Conservation (phyloP, 2,113 vertebrate species). For the Syrmaticus mikado region DNA sequence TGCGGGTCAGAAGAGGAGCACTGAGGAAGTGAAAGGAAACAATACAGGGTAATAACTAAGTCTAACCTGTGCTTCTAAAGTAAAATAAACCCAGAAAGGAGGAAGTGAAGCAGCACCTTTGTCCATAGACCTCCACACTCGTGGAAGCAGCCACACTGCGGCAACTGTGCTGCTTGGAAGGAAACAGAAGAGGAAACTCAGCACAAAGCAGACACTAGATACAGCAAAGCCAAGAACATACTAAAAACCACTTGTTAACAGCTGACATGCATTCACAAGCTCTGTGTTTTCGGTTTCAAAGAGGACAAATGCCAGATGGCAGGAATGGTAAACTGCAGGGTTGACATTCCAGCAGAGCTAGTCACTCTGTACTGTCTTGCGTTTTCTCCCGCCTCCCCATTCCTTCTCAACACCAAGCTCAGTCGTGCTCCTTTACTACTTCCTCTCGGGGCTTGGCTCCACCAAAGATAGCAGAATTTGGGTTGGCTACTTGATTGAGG, state of each 20-base stretch:
- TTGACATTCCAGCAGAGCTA: slow-evolving; percentile 76
- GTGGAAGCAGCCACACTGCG: too few relatives aligned
- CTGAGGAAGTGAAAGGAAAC: slow-evolving; percentile 66
- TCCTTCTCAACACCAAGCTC: slow-evolving; percentile 76
- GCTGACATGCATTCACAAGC: slow-evolving; percentile 94
- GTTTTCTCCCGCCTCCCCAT: slow-evolving; percentile 67
- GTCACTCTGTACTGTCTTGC: slow-evolving; percentile 71
- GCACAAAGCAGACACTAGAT: slow-evolving; percentile 87
- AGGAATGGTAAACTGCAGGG: slow-evolving; percentile 83
- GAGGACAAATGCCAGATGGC: slow-evolving; percentile 80
- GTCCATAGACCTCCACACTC: too few relatives aligned
- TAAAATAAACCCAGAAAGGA: too few relatives aligned
- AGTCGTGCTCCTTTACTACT: slow-evolving; percentile 90
- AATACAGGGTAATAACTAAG: too few relatives aligned
- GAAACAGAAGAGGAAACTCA: slow-evolving; percentile 67
- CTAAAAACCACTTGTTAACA: slow-evolving; percentile 90
- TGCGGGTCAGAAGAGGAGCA: slow-evolving; percentile 78
- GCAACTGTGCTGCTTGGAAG: slow-evolving; percentile 55
- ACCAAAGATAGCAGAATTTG: slow-evolving; percentile 97
- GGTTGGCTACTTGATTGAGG: slow-evolving; percentile 99
- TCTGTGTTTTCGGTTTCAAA: slow-evolving; percentile 84
- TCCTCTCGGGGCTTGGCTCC: slow-evolving; percentile 97
- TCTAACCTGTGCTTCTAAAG: too few relatives aligned
- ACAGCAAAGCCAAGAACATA: slow-evolving; percentile 88
- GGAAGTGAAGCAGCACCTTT: too few relatives aligned